These are phyloP conservation scores for Drosophila infuscata DNA, from an alignment of 2,888 invertebrate species.

Conservation along the genomic window DNA sequence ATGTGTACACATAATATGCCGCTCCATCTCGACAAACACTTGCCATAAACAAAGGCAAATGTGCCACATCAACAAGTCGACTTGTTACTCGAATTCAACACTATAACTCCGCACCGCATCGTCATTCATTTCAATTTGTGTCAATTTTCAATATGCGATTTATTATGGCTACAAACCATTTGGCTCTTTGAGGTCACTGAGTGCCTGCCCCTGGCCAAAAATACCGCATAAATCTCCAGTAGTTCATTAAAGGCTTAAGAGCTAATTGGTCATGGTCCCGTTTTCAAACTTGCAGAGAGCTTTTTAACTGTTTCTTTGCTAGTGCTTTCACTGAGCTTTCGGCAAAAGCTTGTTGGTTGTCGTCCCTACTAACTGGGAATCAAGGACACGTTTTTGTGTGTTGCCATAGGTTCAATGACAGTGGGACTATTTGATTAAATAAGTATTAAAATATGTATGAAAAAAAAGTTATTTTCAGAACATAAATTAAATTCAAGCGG, in stretches of 20 bases:
- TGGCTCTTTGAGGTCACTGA: conserved; percentile 9
- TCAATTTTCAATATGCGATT: conserved; percentile 45
- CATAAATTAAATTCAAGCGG: not conserved
- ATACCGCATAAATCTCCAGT: conserved; percentile 45
- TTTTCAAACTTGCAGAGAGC: conserved; percentile 6
- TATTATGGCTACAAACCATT: not conserved
- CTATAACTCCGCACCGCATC: not conserved
- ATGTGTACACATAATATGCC: not conserved
- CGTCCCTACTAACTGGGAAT: conserved; percentile 26
- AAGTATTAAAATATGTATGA: not conserved
- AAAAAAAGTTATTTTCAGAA: not conserved
- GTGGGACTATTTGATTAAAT: not conserved
- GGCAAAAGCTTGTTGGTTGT: conserved; percentile 28
- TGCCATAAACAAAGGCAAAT: conserved; percentile 34
- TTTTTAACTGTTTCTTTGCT: conserved; percentile 6
- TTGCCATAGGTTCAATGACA: conserved; percentile 6
- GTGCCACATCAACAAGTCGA: conserved; percentile 54
- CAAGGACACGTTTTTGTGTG: not conserved
- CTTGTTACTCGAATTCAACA: not conserved
- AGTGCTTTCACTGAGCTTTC: conserved; percentile 3
- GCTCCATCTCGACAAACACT: conserved; percentile 18
- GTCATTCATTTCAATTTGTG: conserved; percentile 46
- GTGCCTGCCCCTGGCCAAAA: conserved; percentile 20
- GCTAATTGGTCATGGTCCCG: conserved; percentile 30
- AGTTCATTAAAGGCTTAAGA: conserved; percentile 46